Conservation (phyloP, 2,888 invertebrate genomes). For the Himalopsyche anomala region DNA sequence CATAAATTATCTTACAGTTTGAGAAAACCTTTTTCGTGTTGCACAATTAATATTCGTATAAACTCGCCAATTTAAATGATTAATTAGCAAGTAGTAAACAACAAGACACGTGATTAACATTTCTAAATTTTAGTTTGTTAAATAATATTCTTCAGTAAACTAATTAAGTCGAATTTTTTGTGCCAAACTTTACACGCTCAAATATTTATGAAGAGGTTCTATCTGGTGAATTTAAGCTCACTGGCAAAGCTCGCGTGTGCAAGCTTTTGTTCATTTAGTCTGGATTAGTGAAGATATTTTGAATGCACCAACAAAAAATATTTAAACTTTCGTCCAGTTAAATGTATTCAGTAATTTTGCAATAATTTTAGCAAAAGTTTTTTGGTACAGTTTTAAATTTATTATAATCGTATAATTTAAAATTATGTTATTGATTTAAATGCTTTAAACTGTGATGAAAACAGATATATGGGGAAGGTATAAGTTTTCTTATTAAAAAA, state of each 20-base stretch:
- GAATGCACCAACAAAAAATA: slow-evolving; percentile 19
- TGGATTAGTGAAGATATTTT: background rate
- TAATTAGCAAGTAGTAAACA: background rate
- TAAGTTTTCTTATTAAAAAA: too few relatives aligned
- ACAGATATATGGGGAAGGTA: too few relatives aligned
- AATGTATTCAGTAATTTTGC: background rate
- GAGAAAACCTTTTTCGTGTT: too few relatives aligned
- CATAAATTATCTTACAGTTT: too few relatives aligned
- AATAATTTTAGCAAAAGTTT: background rate
- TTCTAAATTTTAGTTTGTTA: background rate
- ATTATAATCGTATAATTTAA: background rate
- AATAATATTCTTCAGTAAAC: background rate
- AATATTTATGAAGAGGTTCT: background rate
- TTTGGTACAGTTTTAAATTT: background rate
- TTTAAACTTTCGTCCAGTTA: background rate
- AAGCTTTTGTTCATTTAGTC: slow-evolving; percentile 18
- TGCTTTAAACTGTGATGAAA: background rate
- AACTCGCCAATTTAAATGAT: too few relatives aligned
- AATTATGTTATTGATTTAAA: background rate
- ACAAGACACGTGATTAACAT: background rate
- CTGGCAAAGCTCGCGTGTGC: background rate
- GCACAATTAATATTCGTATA: too few relatives aligned
- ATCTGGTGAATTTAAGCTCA: background rate
- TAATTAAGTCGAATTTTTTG: background rate
- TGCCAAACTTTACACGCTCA: background rate